Conservation (phyloP, 64 coral and sea anemone genomes). For the Hydrozoanthus tunicans region DNA sequence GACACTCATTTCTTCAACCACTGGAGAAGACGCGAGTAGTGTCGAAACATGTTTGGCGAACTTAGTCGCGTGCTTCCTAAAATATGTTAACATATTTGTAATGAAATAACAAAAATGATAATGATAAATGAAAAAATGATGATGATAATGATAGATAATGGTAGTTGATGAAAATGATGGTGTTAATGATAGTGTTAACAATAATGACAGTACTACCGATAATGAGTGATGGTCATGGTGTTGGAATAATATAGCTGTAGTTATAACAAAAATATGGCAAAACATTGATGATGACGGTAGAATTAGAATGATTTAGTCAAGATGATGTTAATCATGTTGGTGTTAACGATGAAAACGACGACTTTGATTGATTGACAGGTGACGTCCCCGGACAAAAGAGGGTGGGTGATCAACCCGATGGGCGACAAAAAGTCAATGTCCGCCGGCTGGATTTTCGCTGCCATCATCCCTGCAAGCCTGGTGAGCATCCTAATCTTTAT, state of each 20-base stretch:
- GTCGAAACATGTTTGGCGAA: too few species aligned
- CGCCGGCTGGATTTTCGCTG: slow-evolving; percentile 62
- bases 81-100: not conserved
- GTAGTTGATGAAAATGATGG: not conserved
- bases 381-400: slow-evolving; percentile 62
- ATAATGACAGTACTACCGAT: too few species aligned
- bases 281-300: not conserved
- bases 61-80: too few species aligned
- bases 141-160: not conserved
- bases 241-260: not conserved
- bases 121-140: not conserved
- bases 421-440: slow-evolving; percentile 55
- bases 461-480: slow-evolving; percentile 87
- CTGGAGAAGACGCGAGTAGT: too few species aligned
- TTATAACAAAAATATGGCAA: not conserved
- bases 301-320: too few species aligned
- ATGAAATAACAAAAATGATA: not conserved
- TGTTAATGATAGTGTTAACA: not conserved
- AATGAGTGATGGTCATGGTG: too few species aligned
- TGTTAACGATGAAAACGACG: not conserved
- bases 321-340: too few species aligned
- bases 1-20: too few species aligned
- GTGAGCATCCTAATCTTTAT: slow-evolving; percentile 98
- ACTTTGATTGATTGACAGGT: not conserved
- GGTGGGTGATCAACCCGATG: slow-evolving; percentile 95